A percentile compares a stretch with the other conserved stretches of the same genome.
Conservation (phyloP, 92 coral and sea anemone genomes). For the Zoanthus sansibaricus region DNA sequence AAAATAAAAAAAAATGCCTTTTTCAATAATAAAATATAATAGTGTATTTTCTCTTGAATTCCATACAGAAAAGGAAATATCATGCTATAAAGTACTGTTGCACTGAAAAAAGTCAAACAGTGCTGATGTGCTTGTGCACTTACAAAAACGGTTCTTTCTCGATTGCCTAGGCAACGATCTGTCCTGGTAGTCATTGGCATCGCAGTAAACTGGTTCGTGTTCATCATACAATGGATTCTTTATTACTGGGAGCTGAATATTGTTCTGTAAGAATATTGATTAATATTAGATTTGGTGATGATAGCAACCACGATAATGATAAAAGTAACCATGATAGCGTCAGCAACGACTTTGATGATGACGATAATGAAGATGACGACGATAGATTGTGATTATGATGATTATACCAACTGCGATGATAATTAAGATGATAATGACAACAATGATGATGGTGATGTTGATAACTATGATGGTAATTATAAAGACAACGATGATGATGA, state of each 20-base stretch:
- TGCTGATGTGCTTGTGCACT: background rate
- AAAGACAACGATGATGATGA: background rate
- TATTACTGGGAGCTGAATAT: conserved; percentile 25
- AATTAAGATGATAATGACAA: background rate
- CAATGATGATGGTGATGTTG: no score
- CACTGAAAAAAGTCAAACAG: no score
- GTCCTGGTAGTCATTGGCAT: background rate
- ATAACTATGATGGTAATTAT: background rate
- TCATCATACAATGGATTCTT: conserved; percentile 44
- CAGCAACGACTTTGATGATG: background rate
- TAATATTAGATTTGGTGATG: background rate
- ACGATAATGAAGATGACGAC: background rate
- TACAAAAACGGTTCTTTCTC: conserved; percentile 32
- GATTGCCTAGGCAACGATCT: conserved; percentile 13
- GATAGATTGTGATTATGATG: background rate
- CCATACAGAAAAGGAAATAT: no score
- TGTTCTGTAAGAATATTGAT: conserved; percentile 2
- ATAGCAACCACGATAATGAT: background rate
- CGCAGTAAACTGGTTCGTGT: conserved; percentile 32
- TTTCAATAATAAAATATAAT: no score
- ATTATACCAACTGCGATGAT: no score
- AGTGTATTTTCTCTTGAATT: no score
- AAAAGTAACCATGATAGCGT: background rate
- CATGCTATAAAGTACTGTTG: no score
- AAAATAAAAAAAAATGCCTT: background rate